Evolutionary conservation across 1,140 invertebrate genomes (phyloP), one percentile per base, ranked within the genome.

Genomic region (Plutomurus gul): DNA sequence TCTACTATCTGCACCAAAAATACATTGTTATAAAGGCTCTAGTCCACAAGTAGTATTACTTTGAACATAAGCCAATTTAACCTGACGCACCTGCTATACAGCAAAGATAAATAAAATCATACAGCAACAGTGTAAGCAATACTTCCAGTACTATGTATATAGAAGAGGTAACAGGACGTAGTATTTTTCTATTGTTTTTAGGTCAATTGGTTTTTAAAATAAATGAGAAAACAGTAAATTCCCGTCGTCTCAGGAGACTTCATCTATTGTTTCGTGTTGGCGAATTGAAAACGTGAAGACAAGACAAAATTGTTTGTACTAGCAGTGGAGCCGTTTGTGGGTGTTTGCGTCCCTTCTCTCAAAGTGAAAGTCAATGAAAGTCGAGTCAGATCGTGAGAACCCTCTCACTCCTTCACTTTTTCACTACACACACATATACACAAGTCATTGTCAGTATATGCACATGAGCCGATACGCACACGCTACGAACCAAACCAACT

Each of bases 181-280:
- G 47, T 18, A 8, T n/a, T 51, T 22, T 1, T 22, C 4, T 47
- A n/a, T 16, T n/a, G 30, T 65, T 65, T 65, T 65, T 65, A 65
- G 56, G 56, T 65, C 56, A 65, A 65, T 65, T 65, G 56, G 56
- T 65, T 65, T 65, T 65, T 25, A 65, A 65, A 65, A 65, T 65
- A 65, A 65, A 65, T 65, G 56, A 65, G 56, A 33, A 60, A 33
- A 33, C 16, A 65, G 56, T 65, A 65, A 65, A 65, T 65, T 33
- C 30, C 27, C 36, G 30, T 11, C 36, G 8, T 16, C n/a, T 4
- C 30, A 36, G 18, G 56, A 33, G 6, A 18, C 27, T 65, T 8
- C 56, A 16, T n/a, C 16, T 65, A 65, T 65, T 65, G 56, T 65
- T 65, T 65, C 56, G 4, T 30, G 56, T 65, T 16, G 4, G 56